Percentiles rank a stretch among this genome's conserved stretches.
phyloP scores from a whole-genome alignment of 2,888 invertebrate genomes.

The Tortrix viridana region DNA sequence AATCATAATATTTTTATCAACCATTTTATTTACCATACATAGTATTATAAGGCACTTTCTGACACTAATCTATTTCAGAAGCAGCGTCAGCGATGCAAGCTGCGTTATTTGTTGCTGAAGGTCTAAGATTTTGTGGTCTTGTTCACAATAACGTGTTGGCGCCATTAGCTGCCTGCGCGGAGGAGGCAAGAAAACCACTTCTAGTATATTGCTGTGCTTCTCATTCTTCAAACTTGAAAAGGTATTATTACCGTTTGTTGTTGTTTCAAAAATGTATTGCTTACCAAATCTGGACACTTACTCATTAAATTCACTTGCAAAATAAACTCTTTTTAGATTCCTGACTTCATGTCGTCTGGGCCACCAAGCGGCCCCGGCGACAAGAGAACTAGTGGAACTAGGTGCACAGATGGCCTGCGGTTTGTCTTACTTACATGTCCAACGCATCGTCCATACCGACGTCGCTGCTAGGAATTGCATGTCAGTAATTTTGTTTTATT shows the following conservation, averaged over 20 bases:
- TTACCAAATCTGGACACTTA: neutral
- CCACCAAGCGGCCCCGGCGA: slow-evolving; percentile 81
- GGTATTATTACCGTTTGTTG: slow-evolving; percentile 63
- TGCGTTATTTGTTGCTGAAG: slow-evolving; percentile 88
- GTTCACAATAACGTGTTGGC: slow-evolving; percentile 89
- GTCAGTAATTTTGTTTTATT: slow-evolving; percentile 83
- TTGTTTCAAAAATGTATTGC: neutral
- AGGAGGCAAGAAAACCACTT: slow-evolving; percentile 84
- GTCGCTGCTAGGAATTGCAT: slow-evolving; percentile 96
- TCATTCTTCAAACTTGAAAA: slow-evolving; percentile 88
- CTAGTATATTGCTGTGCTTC: slow-evolving; percentile 89
- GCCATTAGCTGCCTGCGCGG: slow-evolving; percentile 87
- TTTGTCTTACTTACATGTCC: slow-evolving; percentile 93
- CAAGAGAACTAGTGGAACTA: slow-evolving; percentile 93
- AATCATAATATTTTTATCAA: too few relatives aligned
- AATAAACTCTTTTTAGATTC: slow-evolving; percentile 55
- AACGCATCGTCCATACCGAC: slow-evolving; percentile 94
- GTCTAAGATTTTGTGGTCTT: slow-evolving; percentile 88
- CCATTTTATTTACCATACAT: too few relatives aligned
- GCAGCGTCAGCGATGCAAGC: slow-evolving; percentile 89
- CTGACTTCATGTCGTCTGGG: slow-evolving; percentile 79
- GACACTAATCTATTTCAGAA: slow-evolving; percentile 71
- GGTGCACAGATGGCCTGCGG: slow-evolving; percentile 94
- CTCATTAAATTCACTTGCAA: neutral
- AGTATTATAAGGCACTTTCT: neutral